Evolutionary conservation across 2,797 vertebrate genomes (phyloP).

Genomic region (Buphagus erythrorhynchus): DNA sequence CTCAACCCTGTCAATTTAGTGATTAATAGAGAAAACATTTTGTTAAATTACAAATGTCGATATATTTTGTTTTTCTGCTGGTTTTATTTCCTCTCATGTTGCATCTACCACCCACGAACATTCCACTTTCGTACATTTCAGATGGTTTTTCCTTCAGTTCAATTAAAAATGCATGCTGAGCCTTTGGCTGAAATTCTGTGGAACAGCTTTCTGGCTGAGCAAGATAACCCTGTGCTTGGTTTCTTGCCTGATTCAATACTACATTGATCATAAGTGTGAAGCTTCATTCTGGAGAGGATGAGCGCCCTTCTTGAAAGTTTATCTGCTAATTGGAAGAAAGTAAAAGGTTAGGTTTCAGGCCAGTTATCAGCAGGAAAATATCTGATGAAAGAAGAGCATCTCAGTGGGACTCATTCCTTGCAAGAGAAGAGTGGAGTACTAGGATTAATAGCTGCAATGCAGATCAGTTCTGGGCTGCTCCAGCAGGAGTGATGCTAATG

Average conservation of each 20-base stretch:
- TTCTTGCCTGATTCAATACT: slow-evolving; percentile 18
- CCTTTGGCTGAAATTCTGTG: neutral
- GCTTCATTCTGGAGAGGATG: neutral
- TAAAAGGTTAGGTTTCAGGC: neutral
- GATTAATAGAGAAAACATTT: slow-evolving; percentile 35
- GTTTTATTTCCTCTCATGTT: slow-evolving; percentile 47
- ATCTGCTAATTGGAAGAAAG: neutral
- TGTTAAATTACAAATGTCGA: slow-evolving; percentile 3
- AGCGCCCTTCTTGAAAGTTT: slow-evolving; percentile 22
- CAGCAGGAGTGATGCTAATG: neutral
- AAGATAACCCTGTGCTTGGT: slow-evolving; percentile 3
- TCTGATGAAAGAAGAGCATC: neutral
- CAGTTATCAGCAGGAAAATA: slow-evolving; percentile 10
- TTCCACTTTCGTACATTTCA: neutral
- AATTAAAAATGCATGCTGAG: slow-evolving; percentile 18
- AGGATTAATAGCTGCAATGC: neutral
- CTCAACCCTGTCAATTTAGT: neutral
- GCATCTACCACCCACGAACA: slow-evolving; percentile 28
- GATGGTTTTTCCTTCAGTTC: slow-evolving; percentile 15
- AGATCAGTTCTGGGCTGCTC: neutral
- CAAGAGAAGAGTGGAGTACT: neutral
- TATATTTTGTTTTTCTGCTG: slow-evolving; percentile 3
- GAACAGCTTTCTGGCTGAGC: slow-evolving; percentile 19
- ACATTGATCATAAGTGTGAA: neutral
- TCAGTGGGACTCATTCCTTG: neutral